Evolutionary conservation across 92 coral and sea anemone genomes (phyloP).

Genomic region (Pocillopora meandrina): DNA sequence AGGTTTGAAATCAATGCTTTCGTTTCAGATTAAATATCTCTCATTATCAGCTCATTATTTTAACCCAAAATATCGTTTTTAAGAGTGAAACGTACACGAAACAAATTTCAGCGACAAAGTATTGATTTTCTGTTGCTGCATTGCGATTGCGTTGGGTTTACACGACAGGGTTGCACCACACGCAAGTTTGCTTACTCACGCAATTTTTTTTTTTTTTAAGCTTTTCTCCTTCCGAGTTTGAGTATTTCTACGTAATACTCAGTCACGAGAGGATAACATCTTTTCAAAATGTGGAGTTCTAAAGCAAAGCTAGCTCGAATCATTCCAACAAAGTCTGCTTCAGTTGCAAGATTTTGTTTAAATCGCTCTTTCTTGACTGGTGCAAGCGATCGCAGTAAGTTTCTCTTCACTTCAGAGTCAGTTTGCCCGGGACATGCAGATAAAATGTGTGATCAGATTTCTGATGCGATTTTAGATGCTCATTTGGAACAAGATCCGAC

Average conservation of each 20-base stretch:
- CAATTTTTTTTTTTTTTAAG: neutral
- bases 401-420: conserved; percentile 90
- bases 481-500: conserved; percentile 79
- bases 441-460: conserved; percentile 91
- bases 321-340: neutral
- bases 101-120: neutral
- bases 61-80: neutral
- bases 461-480: conserved; percentile 90
- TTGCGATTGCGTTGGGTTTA: neutral
- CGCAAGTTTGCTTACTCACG: neutral
- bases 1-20: neutral
- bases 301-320: neutral
- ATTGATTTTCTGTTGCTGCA: conserved; percentile 19
- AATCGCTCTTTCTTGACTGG: conserved; percentile 56
- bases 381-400: conserved; percentile 62
- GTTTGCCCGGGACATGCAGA: conserved; percentile 86
- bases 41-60: neutral
- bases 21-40: too few species aligned
- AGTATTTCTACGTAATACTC: neutral
- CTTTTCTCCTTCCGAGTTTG: too few species aligned
- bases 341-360: neutral
- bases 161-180: conserved; percentile 12
- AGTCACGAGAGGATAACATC: neutral
- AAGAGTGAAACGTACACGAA: neutral
- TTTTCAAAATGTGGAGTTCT: conserved; percentile 14